Evolutionary conservation across 2,113 vertebrate genomes (phyloP).

Genomic region (Cercocebus atys): DNA sequence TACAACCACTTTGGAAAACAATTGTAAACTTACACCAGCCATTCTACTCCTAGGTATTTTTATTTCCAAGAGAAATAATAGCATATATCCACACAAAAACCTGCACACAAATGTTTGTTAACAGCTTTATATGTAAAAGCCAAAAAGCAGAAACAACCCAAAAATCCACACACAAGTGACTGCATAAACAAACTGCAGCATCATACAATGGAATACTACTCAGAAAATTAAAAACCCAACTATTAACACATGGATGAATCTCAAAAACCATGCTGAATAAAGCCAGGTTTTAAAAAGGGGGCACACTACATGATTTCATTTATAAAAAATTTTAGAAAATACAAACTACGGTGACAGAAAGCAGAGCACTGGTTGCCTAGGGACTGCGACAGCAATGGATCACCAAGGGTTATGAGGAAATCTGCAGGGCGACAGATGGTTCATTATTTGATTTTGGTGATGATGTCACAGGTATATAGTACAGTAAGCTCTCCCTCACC

Average conservation of each 20-base stretch:
- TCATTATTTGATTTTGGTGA: background rate
- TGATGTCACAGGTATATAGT: background rate
- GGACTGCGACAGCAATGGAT: background rate
- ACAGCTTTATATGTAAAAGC: background rate
- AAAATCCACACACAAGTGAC: background rate
- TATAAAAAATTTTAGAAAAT: background rate
- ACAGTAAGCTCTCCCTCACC: background rate
- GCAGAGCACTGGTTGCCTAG: background rate
- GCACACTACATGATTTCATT: background rate
- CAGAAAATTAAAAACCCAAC: background rate
- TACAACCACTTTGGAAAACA: background rate
- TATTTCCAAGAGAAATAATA: slow-evolving; percentile 3
- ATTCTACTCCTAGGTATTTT: background rate
- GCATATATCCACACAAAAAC: background rate
- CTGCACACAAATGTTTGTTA: background rate
- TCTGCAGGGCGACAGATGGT: background rate
- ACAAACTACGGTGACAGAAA: background rate
- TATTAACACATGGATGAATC: background rate
- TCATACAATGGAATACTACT: background rate
- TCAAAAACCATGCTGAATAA: background rate
- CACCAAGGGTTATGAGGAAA: background rate
- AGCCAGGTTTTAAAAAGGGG: background rate
- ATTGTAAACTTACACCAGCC: background rate
- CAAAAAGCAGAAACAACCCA: background rate
- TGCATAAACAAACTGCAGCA: background rate